Base-by-base conservation (phyloP, 2,888 invertebrate genomes). In the Andrena hattorfiana region DNA sequence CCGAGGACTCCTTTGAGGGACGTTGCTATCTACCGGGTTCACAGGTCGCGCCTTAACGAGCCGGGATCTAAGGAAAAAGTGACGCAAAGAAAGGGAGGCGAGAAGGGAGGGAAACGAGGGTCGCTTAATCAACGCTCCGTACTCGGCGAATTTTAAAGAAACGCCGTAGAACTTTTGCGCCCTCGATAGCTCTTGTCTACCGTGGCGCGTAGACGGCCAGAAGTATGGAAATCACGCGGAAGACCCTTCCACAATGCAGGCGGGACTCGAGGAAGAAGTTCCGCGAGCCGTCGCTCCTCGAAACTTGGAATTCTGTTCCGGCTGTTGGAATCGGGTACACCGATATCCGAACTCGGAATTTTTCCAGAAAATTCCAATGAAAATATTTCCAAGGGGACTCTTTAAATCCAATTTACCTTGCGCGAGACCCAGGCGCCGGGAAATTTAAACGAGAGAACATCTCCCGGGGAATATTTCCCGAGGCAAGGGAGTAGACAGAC, bases 71-170 rank as follows among this genome's bases (percentile, higher is more conserved):
- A 28, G 35, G 66, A 72, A 82, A 75, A 75, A 48, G 66, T 32
- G 62, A 42, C 32, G 54, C 28, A 66, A 56, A 51, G 68, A 28
- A 48, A 60, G 42, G 51, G 7, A 1, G 54, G 54, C 2, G 35
- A 42, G 35, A 20, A 32, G 60, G 10, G 64, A 72, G 54, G 73
- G 64, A 56, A 75, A 66, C 70, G 72, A 60, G 56, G 54, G 66
- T 42, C 68, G 82, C 63, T 87, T 82, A 86, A 85, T 85, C 86
- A 86, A 85, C 83, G 79, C 56, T 71, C 68, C 30, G 70, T 78
- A 35, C 71, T 62, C 68, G 68, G n/a, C 70, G 70, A 72, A 77
- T 81, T 77, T 78, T 63, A 72, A 81, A 67, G 71, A 63, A 72
- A 71, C 16, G 23, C 23, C 23, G 32, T 32, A 20, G 66, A 72